Base-by-base conservation (phyloP, 2,113 vertebrate species). In the Mixornis gularis region DNA sequence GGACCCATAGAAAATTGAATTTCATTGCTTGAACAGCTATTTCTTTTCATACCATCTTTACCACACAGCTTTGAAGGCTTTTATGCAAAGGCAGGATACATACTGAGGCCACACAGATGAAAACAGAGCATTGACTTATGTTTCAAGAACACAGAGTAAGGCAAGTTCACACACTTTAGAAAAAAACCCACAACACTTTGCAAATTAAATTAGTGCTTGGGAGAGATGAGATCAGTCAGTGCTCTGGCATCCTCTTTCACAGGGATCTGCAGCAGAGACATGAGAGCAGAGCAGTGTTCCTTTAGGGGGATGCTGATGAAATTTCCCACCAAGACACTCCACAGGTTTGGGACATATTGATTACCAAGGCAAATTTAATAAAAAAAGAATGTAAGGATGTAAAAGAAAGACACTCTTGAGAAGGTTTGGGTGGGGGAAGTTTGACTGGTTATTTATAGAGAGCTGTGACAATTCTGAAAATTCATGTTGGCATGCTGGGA, bases 181-280 rank as follows among this genome's bases (percentile, higher is more conserved):
- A 90, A 86, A 89, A 91, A 92, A 59, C 2, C 9, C 66, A 77
- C 85, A 92, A 49, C n/a, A 73, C 59, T 95, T 90, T 93, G 80
- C 79, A 96, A 91, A 93, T 79, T 19, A 91, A 95, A 94, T 95
- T 43, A 89, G 52, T 66, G 70, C 63, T 82, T 93, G 82, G 48
- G 85, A 93, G 84, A 91, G 65, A 60, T 53, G 77, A 92, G 84
- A 92, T 82, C 79, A 79, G 66, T 25, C 63, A 66, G 43, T 79
- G 63, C 71, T 82, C 66, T 91, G 89, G 65, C 58, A 64, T 62
- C 26, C 44, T 74, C 59, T 56, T 87, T 78, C 81, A 82, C 36
- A 49, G 63, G 51, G 53, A 93, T 65, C 62, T 71, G 65, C 65
- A 90, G 74, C 52, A 64, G n/a, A 20, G 69, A 69, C 46, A 21